Conservation (phyloP, 2,888 invertebrate species). For the Plemyria rubiginata region DNA sequence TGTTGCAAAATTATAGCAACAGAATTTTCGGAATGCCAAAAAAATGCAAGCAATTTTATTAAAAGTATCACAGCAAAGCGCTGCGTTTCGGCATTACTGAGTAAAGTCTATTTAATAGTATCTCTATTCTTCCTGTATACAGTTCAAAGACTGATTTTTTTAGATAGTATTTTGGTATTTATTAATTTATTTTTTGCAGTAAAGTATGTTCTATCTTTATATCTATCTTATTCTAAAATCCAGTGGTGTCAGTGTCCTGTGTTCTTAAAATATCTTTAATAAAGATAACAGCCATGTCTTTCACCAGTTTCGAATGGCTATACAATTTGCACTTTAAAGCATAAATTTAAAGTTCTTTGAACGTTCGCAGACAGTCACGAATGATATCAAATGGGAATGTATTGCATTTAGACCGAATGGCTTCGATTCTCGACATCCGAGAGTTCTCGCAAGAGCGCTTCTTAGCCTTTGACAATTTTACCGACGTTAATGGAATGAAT, state of each 20-base stretch:
- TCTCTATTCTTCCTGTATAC: too few species aligned
- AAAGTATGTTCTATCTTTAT: too few species aligned
- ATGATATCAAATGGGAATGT: constrained; percentile 1
- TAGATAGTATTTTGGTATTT: too few species aligned
- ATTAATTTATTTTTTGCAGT: too few species aligned
- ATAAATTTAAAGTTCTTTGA: constrained; percentile 1
- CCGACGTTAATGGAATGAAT: neutral
- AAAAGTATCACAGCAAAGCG: neutral
- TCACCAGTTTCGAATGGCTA: neutral
- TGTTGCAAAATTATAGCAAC: too few species aligned
- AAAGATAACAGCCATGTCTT: neutral
- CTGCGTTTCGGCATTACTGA: neutral
- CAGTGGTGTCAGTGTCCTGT: too few species aligned
- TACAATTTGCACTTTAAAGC: neutral
- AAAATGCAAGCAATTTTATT: too few species aligned
- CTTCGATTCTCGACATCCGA: neutral
- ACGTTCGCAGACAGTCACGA: constrained; percentile 4
- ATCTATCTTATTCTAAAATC: too few species aligned
- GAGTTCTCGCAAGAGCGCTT: neutral
- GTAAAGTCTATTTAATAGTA: too few species aligned
- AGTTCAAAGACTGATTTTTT: too few species aligned
- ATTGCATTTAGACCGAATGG: neutral
- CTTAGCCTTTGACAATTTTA: neutral
- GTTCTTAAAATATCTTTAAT: too few species aligned
- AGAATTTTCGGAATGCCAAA: too few species aligned